phyloP scores from a whole-genome alignment of 2,113 vertebrate genomes.

The Zapus hudsonius region DNA sequence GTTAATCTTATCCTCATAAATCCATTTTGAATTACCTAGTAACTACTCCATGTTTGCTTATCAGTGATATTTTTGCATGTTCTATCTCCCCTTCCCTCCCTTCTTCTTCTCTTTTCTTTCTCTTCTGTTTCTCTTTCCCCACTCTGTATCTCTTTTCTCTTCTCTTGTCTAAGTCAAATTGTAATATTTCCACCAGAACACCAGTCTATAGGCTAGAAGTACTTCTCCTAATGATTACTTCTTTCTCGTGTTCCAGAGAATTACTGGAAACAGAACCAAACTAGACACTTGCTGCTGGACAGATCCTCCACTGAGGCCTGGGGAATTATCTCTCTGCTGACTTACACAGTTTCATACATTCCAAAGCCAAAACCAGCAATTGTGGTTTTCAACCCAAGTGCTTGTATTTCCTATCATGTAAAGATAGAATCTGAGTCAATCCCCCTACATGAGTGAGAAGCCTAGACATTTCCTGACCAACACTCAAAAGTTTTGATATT shows the following conservation, averaged over 20 bases:
- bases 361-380: neutral
- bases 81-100: too few relatives aligned
- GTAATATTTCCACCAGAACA: neutral
- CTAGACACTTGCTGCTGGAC: neutral
- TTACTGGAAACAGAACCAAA: neutral
- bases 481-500: neutral
- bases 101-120: accelerated
- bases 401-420: neutral
- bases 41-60: conserved; percentile 16
- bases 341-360: too few relatives aligned
- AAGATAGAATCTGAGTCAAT: neutral
- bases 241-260: neutral
- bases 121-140: too few relatives aligned
- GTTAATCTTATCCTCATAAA: conserved; percentile 38
- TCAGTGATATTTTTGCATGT: too few relatives aligned
- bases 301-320: neutral
- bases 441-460: neutral
- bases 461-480: neutral
- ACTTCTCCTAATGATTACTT: neutral
- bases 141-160: neutral
- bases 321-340: neutral
- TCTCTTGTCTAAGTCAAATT: neutral
- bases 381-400: neutral
- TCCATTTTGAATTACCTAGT: conserved; percentile 31
- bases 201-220: neutral